Conservation (phyloP, 2,113 vertebrate genomes). For the Oxyruncus cristatus region DNA sequence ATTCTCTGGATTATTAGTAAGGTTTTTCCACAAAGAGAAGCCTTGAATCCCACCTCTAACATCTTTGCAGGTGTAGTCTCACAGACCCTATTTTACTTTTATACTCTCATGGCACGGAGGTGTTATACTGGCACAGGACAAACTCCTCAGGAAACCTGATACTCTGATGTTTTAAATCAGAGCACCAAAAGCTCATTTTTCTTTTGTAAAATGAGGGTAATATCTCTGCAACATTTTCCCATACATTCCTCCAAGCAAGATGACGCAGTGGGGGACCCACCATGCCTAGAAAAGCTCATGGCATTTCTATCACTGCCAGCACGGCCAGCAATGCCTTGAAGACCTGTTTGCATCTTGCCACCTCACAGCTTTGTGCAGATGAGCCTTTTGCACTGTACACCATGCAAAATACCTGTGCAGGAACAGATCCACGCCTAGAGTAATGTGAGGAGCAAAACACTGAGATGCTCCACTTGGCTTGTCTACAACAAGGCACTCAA, state of each 20-base stretch:
- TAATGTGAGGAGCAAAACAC: fast-evolving
- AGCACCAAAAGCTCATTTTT: not conserved
- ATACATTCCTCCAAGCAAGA: not conserved
- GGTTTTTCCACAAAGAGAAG: not conserved
- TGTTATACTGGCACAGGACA: not conserved
- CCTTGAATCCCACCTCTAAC: not conserved
- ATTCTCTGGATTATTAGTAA: not conserved
- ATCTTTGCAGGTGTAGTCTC: not conserved
- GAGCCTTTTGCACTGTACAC: not conserved
- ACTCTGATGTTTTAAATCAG: not conserved
- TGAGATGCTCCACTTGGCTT: not conserved
- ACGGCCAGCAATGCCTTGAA: not conserved
- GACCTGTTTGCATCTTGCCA: not conserved
- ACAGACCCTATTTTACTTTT: not conserved
- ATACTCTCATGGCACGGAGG: not conserved
- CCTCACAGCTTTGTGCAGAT: not conserved
- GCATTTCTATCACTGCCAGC: not conserved
- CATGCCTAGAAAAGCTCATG: not conserved
- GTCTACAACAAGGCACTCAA: not conserved
- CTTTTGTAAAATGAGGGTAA: not conserved
- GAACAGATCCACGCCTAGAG: not conserved
- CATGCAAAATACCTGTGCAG: fast-evolving
- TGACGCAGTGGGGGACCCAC: not conserved
- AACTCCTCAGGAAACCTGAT: not conserved
- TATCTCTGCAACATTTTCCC: not conserved